Conservation (phyloP, 2,888 invertebrate genomes). For the Tuberolachnus salignus region DNA sequence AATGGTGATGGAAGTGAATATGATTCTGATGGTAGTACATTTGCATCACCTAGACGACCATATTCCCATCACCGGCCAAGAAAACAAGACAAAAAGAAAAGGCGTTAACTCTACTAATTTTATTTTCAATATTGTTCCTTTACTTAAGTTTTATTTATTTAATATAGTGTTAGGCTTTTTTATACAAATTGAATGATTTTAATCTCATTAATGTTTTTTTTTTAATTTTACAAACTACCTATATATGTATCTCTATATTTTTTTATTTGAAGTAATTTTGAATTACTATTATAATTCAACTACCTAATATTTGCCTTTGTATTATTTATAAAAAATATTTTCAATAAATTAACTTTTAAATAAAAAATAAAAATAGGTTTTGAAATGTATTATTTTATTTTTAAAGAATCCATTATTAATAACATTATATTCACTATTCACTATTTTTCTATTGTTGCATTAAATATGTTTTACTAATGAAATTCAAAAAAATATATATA, state of each 20-base stretch:
- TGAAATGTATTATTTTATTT: not conserved
- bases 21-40: slow-evolving; percentile 54
- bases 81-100: slow-evolving; percentile 56
- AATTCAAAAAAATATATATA: no score
- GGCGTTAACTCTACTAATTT: slow-evolving; percentile 35
- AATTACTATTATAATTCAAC: not conserved
- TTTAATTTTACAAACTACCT: not conserved
- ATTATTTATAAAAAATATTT: no score
- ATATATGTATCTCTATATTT: not conserved
- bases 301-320: not conserved
- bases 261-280: not conserved
- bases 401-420: not conserved
- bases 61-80: slow-evolving; percentile 54
- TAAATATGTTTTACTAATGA: no score
- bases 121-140: slow-evolving; percentile 22
- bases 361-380: not conserved
- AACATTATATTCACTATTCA: no score
- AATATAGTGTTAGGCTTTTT: not conserved
- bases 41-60: slow-evolving; percentile 55
- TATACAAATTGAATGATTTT: not conserved
- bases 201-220: slow-evolving; percentile 33
- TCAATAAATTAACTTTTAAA: not conserved
- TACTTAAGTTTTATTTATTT: not conserved
- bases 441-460: not conserved
- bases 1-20: slow-evolving; percentile 48